Evolutionary conservation across 2,888 invertebrate species (phyloP).

Genomic region (Eristalis pertinax): DNA sequence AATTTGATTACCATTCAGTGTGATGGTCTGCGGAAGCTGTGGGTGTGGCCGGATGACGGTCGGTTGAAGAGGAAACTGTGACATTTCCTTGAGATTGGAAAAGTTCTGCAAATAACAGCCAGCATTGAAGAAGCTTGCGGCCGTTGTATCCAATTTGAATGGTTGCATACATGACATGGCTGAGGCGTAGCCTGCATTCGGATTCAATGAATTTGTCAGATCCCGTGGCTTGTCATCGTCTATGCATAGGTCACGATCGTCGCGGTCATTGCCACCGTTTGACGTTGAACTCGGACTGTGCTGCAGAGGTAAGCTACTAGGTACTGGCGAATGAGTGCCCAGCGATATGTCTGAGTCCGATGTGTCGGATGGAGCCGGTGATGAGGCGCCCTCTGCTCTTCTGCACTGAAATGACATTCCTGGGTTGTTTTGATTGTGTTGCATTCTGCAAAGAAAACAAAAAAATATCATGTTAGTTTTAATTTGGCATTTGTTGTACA

Average conservation of each 20-base stretch:
- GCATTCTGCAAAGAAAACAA: conserved; percentile 76
- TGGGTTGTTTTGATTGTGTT: conserved; percentile 81
- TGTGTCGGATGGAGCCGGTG: conserved; percentile 80
- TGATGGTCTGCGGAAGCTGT: conserved; percentile 78
- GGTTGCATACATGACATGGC: conserved; percentile 78
- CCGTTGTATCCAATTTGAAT: conserved; percentile 79
- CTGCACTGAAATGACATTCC: conserved; percentile 78
- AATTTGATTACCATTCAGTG: conserved; percentile 78
- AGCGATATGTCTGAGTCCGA: conserved; percentile 81
- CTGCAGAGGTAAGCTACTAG: conserved; percentile 80
- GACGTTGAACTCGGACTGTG: conserved; percentile 81
- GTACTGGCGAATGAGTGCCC: conserved; percentile 81
- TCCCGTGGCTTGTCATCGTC: conserved; percentile 81
- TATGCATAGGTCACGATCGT: conserved; percentile 79
- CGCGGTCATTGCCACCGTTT: conserved; percentile 80
- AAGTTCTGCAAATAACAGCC: conserved; percentile 81
- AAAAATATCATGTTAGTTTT: not conserved
- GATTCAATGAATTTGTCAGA: conserved; percentile 77
- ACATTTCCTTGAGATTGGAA: conserved; percentile 80
- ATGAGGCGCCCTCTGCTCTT: conserved; percentile 79
- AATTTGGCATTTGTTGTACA: not conserved
- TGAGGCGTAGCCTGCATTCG: conserved; percentile 73
- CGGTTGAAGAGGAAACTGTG: conserved; percentile 81
- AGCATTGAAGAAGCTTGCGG: conserved; percentile 79
- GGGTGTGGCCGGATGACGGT: conserved; percentile 81